Base-by-base conservation (phyloP, 2,797 vertebrate species). In the Phrynocephalus vlangalii region DNA sequence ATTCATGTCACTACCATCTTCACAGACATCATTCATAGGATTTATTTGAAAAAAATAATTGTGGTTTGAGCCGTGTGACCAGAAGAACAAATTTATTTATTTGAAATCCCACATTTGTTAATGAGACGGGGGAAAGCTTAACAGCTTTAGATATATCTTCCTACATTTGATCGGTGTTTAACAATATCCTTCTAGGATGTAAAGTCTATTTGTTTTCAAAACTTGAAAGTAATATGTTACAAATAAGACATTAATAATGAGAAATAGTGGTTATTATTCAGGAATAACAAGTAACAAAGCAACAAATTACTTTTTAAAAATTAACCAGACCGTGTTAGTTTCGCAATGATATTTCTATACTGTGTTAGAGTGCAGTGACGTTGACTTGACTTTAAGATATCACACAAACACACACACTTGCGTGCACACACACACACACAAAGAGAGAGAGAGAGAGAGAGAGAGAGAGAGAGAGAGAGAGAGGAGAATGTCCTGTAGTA, bases 391-490 rank as follows among this genome's bases (percentile, higher is more conserved):
- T 71, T 71, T 11, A 71, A 1, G 71, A 44, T 44, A 44, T 44
- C 15, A 16, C 30, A 33, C 30, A 77, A 9, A 33, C 48, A 13
- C 13, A 6, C 24, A 28, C 16, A 20, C 44, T 3, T 3, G 28
- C 28, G 48, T 20, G 28, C 44, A 63, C 48, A 13, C 26, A 16
- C 24, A 26, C 20, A 44, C 48, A 8, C 3, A 30, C 33, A 33
- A 1, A 16, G 28, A 18, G n/a, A 26, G 38, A 0, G 0, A 33
- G 2, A 33, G 33, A n/a, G n/a, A n/a, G n/a, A 0, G n/a, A 26
- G 38, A 0, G 0, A 38, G 38, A 38, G 38, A 0, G n/a, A 16
- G 48, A 20, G n/a, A 26, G 38, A 0, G 0, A 44, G 38, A 5
- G 38, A 0, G n/a, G 3, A 44, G 38, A 44, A 44, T 44, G 38